Percentiles rank a stretch among this genome's conserved stretches.
Evolutionary conservation across 2,888 invertebrate genomes (phyloP).

Genomic region (Theretra japonica): DNA sequence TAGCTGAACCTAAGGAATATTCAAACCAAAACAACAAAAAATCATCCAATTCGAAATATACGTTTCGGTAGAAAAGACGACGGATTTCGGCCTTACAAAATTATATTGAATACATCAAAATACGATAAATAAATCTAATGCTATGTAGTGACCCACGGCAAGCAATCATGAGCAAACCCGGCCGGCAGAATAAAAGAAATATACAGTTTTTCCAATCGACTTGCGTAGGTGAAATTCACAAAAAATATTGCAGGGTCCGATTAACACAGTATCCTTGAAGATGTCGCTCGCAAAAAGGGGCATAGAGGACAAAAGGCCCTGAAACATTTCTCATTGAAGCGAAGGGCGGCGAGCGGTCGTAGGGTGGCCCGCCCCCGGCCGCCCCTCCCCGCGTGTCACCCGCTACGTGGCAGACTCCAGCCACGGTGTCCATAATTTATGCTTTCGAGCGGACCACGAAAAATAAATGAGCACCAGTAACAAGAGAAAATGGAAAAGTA

Average conservation of each 20-base stretch:
- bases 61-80: background rate
- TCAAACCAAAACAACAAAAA: too few species aligned
- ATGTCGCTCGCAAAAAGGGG: conserved; percentile 79
- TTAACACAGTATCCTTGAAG: conserved; percentile 84
- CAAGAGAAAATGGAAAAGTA: conserved; percentile 69
- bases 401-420: conserved; percentile 66
- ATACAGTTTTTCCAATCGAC: conserved; percentile 62
- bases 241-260: conserved; percentile 75
- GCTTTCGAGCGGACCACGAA: conserved; percentile 76
- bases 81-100: background rate
- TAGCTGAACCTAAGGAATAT: too few species aligned
- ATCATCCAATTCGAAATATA: too few species aligned
- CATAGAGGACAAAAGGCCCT: conserved; percentile 76
- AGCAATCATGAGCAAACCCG: conserved; percentile 57
- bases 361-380: conserved; percentile 42
- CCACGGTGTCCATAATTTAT: conserved; percentile 82
- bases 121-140: conserved; percentile 35
- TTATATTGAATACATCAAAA: conserved; percentile 13
- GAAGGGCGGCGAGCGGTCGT: conserved; percentile 51
- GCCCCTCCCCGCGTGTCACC: conserved; percentile 43
- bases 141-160: conserved; percentile 43
- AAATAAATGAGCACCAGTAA: conserved; percentile 76
- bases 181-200: conserved; percentile 42
- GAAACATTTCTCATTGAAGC: conserved; percentile 80
- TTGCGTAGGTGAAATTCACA: conserved; percentile 61